Conservation (phyloP, 2,888 invertebrate species). For the Mellilla xanthometata region DNA sequence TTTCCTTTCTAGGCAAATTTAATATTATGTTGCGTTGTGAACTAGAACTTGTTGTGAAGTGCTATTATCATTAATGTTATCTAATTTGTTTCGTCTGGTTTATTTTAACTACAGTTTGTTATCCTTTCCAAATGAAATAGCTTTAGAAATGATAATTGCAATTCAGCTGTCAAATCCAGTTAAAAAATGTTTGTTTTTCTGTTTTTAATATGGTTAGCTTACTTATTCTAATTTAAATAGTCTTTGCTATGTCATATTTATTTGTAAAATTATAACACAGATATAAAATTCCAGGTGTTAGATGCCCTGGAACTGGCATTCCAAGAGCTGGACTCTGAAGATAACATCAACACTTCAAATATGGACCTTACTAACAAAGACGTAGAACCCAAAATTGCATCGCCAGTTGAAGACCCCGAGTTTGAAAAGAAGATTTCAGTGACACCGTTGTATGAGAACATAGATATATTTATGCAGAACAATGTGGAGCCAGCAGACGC, state of each 20-base stretch:
- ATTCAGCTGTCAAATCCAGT: constrained; percentile 14
- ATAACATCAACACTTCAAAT: constrained; percentile 35
- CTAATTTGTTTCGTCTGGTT: constrained; percentile 9
- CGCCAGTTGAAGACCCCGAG: constrained; percentile 36
- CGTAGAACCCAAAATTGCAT: constrained; percentile 30
- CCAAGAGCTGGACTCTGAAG: constrained; percentile 83
- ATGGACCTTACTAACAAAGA: constrained; percentile 60
- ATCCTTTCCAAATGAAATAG: constrained; percentile 8
- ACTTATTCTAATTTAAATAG: constrained; percentile 23
- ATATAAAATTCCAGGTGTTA: constrained; percentile 73
- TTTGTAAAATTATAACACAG: constrained; percentile 2
- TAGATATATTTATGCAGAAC: constrained; percentile 80
- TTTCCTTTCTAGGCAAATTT: constrained; percentile 15
- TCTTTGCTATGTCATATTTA: constrained; percentile 8
- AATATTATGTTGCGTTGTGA: constrained; percentile 14
- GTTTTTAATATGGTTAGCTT: constrained; percentile 30
- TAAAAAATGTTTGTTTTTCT: constrained; percentile 26
- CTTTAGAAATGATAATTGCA: constrained; percentile 23
- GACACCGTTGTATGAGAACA: constrained; percentile 84
- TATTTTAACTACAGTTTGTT: constrained; percentile 3
- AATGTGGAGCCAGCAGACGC: constrained; percentile 50
- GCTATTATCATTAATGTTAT: constrained; percentile 15
- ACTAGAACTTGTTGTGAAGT: constrained; percentile 17
- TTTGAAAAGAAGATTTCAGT: constrained; percentile 67
- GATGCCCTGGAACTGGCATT: constrained; percentile 85